These are phyloP conservation scores for Morone chrysops DNA, from an alignment of 2,113 vertebrate species.

Conservation along the genomic window DNA sequence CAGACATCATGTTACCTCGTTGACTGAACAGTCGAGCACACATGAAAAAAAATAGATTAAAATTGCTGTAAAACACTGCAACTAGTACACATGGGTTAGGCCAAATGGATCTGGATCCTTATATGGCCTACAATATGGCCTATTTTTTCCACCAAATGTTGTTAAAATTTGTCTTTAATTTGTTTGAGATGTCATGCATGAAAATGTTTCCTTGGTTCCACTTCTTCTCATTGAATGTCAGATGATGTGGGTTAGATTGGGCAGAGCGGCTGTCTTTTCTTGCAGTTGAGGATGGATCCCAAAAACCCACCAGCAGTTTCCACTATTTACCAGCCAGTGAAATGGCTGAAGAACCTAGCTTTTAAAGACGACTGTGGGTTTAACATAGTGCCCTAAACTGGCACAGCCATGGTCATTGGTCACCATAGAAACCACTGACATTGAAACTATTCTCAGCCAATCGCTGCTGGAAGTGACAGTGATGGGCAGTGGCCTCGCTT, in stretches of 20 bases:
- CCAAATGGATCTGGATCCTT: neutral
- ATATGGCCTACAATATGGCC: neutral
- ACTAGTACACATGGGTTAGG: neutral
- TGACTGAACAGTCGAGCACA: constrained; percentile 3
- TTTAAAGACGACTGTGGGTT: constrained; percentile 3
- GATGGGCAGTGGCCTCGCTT: constrained; percentile 62
- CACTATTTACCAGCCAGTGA: neutral
- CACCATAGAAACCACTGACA: constrained; percentile 53
- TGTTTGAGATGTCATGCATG: neutral
- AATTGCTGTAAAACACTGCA: neutral
- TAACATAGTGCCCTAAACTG: constrained; percentile 13
- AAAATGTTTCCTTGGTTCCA: neutral
- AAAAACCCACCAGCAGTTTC: constrained; percentile 17
- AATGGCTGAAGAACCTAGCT: neutral
- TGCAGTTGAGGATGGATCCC: neutral
- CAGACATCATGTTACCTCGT: constrained; percentile 13
- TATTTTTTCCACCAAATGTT: neutral
- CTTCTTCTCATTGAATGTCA: neutral
- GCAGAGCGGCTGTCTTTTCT: neutral
- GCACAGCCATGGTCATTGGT: constrained; percentile 51
- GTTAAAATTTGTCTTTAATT: neutral
- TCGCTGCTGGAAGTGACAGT: constrained; percentile 48
- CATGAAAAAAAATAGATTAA: neutral
- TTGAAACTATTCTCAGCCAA: constrained; percentile 54
- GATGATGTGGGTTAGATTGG: neutral